phyloP scores from a whole-genome alignment of 2,113 vertebrate species.

The Theristicus caerulescens region DNA sequence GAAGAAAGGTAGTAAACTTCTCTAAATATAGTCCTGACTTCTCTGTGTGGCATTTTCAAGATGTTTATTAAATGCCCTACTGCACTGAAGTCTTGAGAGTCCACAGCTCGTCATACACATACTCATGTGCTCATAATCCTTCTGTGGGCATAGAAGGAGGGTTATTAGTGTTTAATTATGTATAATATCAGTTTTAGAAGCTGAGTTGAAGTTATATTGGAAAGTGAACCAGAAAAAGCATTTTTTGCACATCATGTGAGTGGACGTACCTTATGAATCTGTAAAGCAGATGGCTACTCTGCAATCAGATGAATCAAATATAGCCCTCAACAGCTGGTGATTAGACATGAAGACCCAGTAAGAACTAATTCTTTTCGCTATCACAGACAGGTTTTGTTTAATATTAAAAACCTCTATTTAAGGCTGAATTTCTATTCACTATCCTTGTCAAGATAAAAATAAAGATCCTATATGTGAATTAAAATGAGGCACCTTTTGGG shows the following conservation, averaged over 20 bases:
- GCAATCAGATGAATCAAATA: not conserved
- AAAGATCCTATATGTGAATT: not conserved
- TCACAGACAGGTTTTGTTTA: not conserved
- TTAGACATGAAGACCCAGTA: not conserved
- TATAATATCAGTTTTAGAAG: not conserved
- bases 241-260: not conserved
- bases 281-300: not conserved
- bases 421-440: not conserved
- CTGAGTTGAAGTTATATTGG: not conserved
- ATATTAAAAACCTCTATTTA: constrained; percentile 1
- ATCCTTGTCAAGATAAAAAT: not conserved
- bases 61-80: not conserved
- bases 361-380: not conserved
- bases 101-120: not conserved
- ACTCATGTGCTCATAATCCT: not conserved
- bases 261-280: not conserved
- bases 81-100: not conserved
- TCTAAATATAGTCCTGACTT: not conserved
- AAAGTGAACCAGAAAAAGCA: not conserved
- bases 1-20: not conserved
- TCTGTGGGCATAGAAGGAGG: not conserved
- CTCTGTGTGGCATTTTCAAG: not conserved
- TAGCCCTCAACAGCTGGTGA: not conserved
- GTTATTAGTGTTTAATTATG: not conserved
- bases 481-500: not conserved